A percentile compares a stretch with the other conserved stretches of the same genome.
Conservation (phyloP, 2,888 invertebrate species). For the Arctia plantaginis region DNA sequence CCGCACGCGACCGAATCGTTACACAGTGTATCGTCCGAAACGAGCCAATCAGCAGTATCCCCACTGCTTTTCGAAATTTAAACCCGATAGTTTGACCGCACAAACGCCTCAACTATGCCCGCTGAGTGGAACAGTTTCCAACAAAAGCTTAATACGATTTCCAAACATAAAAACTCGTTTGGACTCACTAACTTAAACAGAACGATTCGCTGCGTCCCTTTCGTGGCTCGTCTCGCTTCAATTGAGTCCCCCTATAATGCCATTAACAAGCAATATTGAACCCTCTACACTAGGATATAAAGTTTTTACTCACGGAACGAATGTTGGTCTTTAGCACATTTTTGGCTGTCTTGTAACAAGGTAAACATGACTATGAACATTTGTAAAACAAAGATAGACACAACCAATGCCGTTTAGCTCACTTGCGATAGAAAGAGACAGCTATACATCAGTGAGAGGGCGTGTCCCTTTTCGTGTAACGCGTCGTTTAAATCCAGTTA, state of each 20-base stretch:
- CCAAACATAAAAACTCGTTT: conserved; percentile 87
- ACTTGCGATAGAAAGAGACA: conserved; percentile 58
- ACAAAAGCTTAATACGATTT: conserved; percentile 87
- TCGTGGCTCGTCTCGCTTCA: conserved; percentile 77
- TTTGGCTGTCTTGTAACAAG: conserved; percentile 67
- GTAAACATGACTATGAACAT: conserved; percentile 72
- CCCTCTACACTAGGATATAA: conserved; percentile 24
- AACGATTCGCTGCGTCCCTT: conserved; percentile 79
- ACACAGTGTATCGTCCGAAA: conserved; percentile 76
- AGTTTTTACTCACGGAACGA: conserved; percentile 46
- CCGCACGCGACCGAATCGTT: conserved; percentile 77
- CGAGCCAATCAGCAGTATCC: conserved; percentile 82
- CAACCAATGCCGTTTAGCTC: conserved; percentile 20
- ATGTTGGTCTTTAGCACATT: conserved; percentile 65
- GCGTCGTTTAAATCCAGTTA: conserved; percentile 86
- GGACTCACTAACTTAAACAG: conserved; percentile 84
- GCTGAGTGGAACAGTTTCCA: conserved; percentile 86
- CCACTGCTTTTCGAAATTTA: conserved; percentile 75
- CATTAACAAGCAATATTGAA: conserved; percentile 48
- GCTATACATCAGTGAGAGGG: conserved; percentile 66
- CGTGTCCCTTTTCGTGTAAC: conserved; percentile 77
- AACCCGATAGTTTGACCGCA: conserved; percentile 84
- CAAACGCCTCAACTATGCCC: conserved; percentile 84
- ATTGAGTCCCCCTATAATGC: conserved; percentile 72
- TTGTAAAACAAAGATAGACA: conserved; percentile 68